phyloP scores from a whole-genome alignment of 2,113 vertebrate species.

The Corydoras maculifer region DNA sequence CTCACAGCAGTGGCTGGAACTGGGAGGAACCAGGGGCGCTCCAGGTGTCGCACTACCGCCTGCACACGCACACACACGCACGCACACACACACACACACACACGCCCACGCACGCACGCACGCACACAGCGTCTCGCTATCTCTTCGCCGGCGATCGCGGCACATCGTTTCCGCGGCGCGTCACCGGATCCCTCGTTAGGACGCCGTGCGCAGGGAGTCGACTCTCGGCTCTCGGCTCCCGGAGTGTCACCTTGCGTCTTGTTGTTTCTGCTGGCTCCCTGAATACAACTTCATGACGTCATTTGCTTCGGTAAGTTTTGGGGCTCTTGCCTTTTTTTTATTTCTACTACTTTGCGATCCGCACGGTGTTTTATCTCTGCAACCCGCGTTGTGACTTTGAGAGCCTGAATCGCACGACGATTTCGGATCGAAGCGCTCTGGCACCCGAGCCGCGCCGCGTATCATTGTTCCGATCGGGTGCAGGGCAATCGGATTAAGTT shows the following conservation, averaged over 20 bases:
- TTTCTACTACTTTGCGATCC: no score
- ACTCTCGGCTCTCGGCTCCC: background rate
- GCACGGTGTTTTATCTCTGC: no score
- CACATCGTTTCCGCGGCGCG: background rate
- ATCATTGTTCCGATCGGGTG: background rate
- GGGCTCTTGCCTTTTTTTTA: no score
- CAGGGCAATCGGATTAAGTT: no score
- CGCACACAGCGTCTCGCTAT: background rate
- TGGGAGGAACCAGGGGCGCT: constrained; percentile 59
- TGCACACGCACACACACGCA: background rate
- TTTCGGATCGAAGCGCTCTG: background rate
- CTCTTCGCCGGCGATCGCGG: background rate
- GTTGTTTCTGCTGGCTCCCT: constrained; percentile 22
- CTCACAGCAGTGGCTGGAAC: constrained; percentile 71
- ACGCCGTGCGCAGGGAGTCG: background rate
- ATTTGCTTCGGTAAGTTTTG: constrained; percentile 39
- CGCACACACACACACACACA: background rate
- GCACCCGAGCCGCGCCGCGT: background rate
- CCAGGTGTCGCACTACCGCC: constrained; percentile 43
- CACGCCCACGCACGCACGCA: background rate
- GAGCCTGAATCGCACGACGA: constrained; percentile 11
- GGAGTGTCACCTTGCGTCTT: constrained; percentile 45
- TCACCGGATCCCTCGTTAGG: background rate
- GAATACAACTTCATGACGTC: constrained; percentile 40
- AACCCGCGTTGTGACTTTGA: no score